Base-by-base conservation (phyloP, 1,140 invertebrate species). In the Rhynchophorus ferrugineus region DNA sequence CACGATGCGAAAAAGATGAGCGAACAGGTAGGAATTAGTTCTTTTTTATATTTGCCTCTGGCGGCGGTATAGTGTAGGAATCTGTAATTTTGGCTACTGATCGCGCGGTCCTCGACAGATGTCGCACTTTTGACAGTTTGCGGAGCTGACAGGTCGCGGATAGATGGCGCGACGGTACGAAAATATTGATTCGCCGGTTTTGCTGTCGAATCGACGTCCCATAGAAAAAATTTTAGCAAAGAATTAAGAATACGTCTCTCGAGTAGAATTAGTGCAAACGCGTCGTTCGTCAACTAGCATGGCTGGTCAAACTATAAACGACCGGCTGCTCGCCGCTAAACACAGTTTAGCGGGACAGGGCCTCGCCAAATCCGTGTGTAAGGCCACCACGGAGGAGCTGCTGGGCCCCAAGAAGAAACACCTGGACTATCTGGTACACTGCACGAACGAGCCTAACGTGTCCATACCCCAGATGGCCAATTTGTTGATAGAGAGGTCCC, bases 381-480 rank as follows among this genome's bases (percentile, higher is more conserved):
- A 99, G 81, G 95, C 97, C 37, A 99, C 97, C 49, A 99, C 97
- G 53, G 97, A 99, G 81, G 96, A 99, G 82, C 83, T 98, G 74
- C 94, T 98, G 72, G 95, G 92, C 56, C 97, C 97, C 29, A 99
- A 99, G 80, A 98, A 98, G 82, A 99, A 99, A 79, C 97, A 99
- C 83, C 84, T 99, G 72, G 97, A 99, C 77, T 99, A 99, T 84
- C 79, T 99, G 70, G 83, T 99, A 62, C 95, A 98, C 70, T 99
- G 95, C 77, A 99, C 96, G 66, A 97, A 98, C 73, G 96, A 99
- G 75, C 95, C 95, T 22, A 99, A 99, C 75, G 95, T 99, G n/a
- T 98, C 95, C 37, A 98, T 99, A 74, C 96, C 96, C 64, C 93
- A 97, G 72, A 78, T 99, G 75, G 96, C 96, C 43, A 98, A 98